Percentiles rank a stretch among this genome's conserved stretches.
phyloP scores from a whole-genome alignment of 2,888 invertebrate genomes.

The Adela reaumurella region DNA sequence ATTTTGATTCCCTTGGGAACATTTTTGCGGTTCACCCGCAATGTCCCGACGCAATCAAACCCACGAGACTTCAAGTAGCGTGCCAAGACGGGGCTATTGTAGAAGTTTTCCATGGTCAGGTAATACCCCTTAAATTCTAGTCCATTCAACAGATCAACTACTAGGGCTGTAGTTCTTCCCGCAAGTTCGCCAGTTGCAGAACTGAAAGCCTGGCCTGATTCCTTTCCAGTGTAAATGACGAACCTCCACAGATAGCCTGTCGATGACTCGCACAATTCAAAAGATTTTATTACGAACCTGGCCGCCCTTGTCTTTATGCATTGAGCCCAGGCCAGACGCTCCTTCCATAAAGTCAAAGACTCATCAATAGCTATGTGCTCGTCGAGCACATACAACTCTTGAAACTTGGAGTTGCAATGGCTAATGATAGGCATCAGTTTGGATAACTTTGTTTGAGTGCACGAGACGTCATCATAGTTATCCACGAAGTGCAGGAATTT shows the following conservation, averaged over 20 bases:
- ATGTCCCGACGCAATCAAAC: no score
- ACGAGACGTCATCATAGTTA: slow-evolving; percentile 1
- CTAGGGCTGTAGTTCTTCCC: no score
- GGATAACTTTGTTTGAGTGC: slow-evolving; percentile 6
- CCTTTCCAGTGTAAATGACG: no score
- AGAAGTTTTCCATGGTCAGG: slow-evolving; percentile 2
- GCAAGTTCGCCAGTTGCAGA: no score
- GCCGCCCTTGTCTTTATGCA: slow-evolving; percentile 5
- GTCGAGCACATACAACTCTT: no score
- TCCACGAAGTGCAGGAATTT: slow-evolving; percentile 9
- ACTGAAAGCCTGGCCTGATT: no score
- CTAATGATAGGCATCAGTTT: slow-evolving; percentile 9
- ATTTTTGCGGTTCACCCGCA: slow-evolving; percentile 5
- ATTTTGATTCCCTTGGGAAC: slow-evolving; percentile 7
- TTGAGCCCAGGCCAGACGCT: slow-evolving; percentile 7
- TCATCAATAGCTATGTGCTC: no score
- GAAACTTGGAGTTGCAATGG: slow-evolving; percentile 8
- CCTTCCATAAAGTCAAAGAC: no score
- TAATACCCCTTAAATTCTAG: no score
- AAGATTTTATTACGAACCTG: slow-evolving; percentile 8
- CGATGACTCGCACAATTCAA: slow-evolving; percentile 6
- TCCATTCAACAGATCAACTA: slow-evolving; percentile 6
- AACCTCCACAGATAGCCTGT: no score
- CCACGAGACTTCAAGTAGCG: slow-evolving; percentile 6
- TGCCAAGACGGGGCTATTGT: no score